Conservation (phyloP, 2,113 vertebrate genomes). For the Aplodontia rufa region DNA sequence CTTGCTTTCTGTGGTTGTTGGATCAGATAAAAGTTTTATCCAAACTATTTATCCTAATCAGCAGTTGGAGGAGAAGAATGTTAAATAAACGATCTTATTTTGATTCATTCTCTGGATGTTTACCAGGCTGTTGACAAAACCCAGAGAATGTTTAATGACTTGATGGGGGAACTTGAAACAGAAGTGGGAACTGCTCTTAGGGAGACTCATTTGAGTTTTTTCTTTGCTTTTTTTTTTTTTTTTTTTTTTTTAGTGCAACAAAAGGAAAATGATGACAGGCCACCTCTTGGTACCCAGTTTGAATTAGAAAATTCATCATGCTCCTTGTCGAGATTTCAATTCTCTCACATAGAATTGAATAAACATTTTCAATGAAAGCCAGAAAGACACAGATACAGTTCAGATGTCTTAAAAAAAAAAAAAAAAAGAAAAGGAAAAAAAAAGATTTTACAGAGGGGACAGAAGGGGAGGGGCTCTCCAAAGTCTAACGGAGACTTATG, state of each 20-base stretch:
- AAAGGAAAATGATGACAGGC: conserved; percentile 86
- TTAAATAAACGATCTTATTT: conserved; percentile 89
- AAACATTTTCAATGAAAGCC: conserved; percentile 84
- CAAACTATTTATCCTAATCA: conserved; percentile 92
- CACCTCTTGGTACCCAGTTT: conserved; percentile 86
- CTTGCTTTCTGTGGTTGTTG: conserved; percentile 87
- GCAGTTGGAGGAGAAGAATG: conserved; percentile 88
- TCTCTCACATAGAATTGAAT: conserved; percentile 83
- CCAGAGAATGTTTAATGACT: conserved; percentile 88
- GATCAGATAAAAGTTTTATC: conserved; percentile 87
- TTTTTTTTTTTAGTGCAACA: conserved; percentile 78
- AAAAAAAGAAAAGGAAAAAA: not conserved
- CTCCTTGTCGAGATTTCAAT: conserved; percentile 83
- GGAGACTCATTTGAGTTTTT: conserved; percentile 80
- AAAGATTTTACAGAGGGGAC: conserved; percentile 35
- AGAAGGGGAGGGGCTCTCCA: conserved; percentile 61
- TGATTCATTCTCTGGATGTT: conserved; percentile 87
- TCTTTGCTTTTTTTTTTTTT: conserved; percentile 81
- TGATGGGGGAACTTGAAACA: conserved; percentile 85
- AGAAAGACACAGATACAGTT: conserved; percentile 85
- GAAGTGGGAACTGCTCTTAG: conserved; percentile 82
- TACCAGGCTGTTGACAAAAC: conserved; percentile 89
- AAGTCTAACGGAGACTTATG: conserved; percentile 74
- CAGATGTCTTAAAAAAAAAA: conserved; percentile 80
- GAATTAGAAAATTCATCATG: conserved; percentile 86